These are phyloP conservation scores for Prunella strophiata DNA, from an alignment of 2,797 vertebrate genomes.

Conservation along the genomic window DNA sequence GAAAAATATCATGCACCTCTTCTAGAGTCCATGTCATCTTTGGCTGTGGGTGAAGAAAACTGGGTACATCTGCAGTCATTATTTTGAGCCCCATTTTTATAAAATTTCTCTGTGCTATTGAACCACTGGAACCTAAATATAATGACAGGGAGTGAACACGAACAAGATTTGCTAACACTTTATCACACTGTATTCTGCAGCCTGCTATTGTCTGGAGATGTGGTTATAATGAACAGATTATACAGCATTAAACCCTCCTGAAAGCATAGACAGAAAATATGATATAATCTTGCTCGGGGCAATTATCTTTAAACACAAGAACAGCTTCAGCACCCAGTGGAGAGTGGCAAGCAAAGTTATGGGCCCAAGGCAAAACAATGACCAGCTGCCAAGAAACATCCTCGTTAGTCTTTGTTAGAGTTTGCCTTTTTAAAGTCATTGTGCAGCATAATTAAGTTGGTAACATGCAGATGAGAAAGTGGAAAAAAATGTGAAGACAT, in stretches of 20 bases:
- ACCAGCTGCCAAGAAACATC: conserved; percentile 49
- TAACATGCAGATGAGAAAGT: conserved; percentile 61
- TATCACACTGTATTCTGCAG: background rate
- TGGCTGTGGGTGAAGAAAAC: background rate
- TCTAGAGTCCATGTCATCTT: background rate
- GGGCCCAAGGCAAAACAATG: conserved; percentile 27
- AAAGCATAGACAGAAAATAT: conserved; percentile 14
- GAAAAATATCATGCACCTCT: background rate
- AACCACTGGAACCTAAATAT: background rate
- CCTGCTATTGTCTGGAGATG: conserved; percentile 35
- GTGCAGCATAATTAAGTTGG: conserved; percentile 49
- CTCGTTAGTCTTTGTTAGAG: conserved; percentile 1
- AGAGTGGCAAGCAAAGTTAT: background rate
- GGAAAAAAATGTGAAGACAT: conserved; percentile 59
- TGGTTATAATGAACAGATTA: conserved; percentile 6
- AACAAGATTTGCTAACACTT: background rate
- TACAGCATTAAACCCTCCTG: conserved; percentile 19
- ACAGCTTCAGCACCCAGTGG: background rate
- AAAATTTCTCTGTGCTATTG: background rate
- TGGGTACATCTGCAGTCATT: background rate
- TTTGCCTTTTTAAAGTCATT: conserved; percentile 51
- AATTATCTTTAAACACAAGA: conserved; percentile 50
- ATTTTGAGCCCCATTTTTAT: background rate
- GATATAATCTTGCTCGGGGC: background rate
- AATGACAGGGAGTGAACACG: background rate